Percentiles rank a stretch among this genome's conserved stretches.
Evolutionary conservation across 2,888 invertebrate species (phyloP).

Genomic region (Octodonta nipae): DNA sequence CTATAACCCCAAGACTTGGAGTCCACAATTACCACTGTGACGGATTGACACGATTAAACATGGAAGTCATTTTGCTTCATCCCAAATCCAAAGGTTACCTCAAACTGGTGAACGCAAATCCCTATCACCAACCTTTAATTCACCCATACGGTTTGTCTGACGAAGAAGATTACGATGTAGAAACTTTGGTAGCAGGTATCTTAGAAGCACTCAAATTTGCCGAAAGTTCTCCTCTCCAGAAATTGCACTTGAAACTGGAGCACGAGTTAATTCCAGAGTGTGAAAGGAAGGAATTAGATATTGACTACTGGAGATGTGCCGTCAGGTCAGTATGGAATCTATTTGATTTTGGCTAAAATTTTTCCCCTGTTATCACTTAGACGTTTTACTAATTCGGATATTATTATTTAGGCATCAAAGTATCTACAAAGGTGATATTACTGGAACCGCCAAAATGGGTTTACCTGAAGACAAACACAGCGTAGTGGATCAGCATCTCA

Average conservation of each 20-base stretch:
- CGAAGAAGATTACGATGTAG: constrained; percentile 43
- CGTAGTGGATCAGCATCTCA: constrained; percentile 49
- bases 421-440: constrained; percentile 23
- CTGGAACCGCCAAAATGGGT: constrained; percentile 60
- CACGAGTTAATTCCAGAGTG: constrained; percentile 37
- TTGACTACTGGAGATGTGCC: constrained; percentile 59
- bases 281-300: constrained; percentile 28
- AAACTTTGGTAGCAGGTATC: constrained; percentile 46
- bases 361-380: neutral
- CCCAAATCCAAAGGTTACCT: constrained; percentile 41
- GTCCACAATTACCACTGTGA: constrained; percentile 48
- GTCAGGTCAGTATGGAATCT: constrained; percentile 11
- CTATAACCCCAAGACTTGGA: constrained; percentile 64
- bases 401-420: constrained; percentile 15
- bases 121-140: constrained; percentile 57
- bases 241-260: constrained; percentile 38
- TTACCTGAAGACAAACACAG: constrained; percentile 45
- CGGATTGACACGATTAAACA: constrained; percentile 53
- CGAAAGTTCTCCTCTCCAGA: constrained; percentile 45
- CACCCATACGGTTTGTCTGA: constrained; percentile 68
- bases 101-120: constrained; percentile 39
- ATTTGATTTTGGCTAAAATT: constrained; percentile 1
- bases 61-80: constrained; percentile 44
- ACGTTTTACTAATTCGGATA: neutral
- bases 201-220: constrained; percentile 44